A percentile compares a stretch with the other conserved stretches of the same genome.
These are phyloP conservation scores for Drosophila meridionalis DNA, from an alignment of 2,888 invertebrate genomes.

Conservation along the genomic window DNA sequence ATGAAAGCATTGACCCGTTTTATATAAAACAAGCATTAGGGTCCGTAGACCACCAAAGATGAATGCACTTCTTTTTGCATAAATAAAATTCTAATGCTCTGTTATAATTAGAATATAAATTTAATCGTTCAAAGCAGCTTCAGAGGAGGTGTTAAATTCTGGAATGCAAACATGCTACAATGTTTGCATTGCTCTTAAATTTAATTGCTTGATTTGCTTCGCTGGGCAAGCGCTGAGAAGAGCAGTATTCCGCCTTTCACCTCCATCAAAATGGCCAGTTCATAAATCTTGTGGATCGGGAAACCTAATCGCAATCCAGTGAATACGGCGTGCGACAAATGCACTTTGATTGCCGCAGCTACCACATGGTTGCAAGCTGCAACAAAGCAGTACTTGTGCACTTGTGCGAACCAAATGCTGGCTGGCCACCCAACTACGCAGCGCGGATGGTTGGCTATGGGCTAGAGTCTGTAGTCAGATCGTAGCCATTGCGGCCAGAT, in stretches of 20 bases:
- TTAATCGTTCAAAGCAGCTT: not conserved
- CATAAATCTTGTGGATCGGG: slow-evolving; percentile 49
- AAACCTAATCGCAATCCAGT: slow-evolving; percentile 35
- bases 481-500: slow-evolving; percentile 44
- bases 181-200: slow-evolving; percentile 19
- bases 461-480: slow-evolving; percentile 39
- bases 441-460: slow-evolving; percentile 18
- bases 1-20: too few relatives aligned
- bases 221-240: slow-evolving; percentile 4
- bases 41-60: too few relatives aligned
- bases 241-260: slow-evolving; percentile 43
- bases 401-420: slow-evolving; percentile 28
- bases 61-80: too few relatives aligned
- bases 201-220: slow-evolving; percentile 25
- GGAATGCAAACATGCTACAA: not conserved
- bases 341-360: slow-evolving; percentile 65
- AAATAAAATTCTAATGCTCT: not conserved
- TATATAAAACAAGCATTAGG: too few relatives aligned
- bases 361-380: slow-evolving; percentile 54
- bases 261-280: slow-evolving; percentile 42
- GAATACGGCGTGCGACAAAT: slow-evolving; percentile 59
- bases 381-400: slow-evolving; percentile 11
- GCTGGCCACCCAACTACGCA: slow-evolving; percentile 69
- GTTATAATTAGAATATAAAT: too few relatives aligned
- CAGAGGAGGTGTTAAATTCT: not conserved